These are phyloP conservation scores for Crotalus viridis DNA, from an alignment of 2,113 vertebrate species.

Conservation along the genomic window DNA sequence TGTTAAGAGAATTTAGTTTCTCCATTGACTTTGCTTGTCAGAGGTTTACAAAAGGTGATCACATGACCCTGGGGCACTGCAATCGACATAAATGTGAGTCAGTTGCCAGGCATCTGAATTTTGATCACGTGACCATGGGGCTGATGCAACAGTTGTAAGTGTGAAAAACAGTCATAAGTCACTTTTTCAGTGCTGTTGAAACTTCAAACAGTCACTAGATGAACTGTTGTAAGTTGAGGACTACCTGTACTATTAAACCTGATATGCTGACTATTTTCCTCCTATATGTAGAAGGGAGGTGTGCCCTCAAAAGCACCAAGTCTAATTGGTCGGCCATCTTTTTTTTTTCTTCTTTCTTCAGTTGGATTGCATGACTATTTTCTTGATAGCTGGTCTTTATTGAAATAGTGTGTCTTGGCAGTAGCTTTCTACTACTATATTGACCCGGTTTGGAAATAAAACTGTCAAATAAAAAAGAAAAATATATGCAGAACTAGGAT, in stretches of 20 bases:
- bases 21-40: background rate
- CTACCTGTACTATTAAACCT: background rate
- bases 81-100: background rate
- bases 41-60: background rate
- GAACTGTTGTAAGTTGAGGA: background rate
- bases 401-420: background rate
- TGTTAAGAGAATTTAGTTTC: background rate
- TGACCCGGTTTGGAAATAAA: background rate
- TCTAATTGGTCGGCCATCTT: background rate
- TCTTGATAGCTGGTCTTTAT: background rate
- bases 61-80: background rate
- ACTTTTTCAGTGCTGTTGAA: background rate
- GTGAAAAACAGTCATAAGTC: background rate
- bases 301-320: background rate
- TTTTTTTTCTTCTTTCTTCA: background rate
- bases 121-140: background rate
- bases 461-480: background rate
- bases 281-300: background rate
- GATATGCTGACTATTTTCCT: background rate
- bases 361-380: background rate
- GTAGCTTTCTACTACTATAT: background rate
- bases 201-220: background rate
- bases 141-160: background rate
- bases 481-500: background rate
- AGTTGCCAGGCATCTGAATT: background rate